phyloP scores from a whole-genome alignment of 2,888 invertebrate species.

The Pollenia griseotomentosa region DNA sequence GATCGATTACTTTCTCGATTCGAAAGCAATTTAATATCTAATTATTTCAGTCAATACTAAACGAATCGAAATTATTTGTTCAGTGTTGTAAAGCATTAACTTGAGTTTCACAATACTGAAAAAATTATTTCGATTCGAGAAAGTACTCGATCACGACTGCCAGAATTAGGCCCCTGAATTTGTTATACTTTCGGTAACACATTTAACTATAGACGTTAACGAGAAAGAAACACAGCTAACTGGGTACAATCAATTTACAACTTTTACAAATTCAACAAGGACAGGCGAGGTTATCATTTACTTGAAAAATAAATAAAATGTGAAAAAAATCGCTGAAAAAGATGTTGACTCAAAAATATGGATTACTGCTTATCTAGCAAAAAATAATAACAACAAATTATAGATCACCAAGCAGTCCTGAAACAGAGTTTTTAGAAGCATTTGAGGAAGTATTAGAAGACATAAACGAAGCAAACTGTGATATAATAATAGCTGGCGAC shows the following conservation, averaged over 20 bases:
- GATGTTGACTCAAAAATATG: neutral
- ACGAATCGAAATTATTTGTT: too few relatives aligned
- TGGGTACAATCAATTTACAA: neutral
- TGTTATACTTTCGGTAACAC: slow-evolving; percentile 1
- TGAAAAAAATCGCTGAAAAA: neutral
- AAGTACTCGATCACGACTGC: too few relatives aligned
- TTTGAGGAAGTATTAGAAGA: too few relatives aligned
- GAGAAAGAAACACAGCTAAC: neutral
- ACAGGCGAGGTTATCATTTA: neutral
- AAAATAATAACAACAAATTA: slow-evolving; percentile 4
- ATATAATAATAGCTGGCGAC: neutral
- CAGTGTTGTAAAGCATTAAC: too few relatives aligned
- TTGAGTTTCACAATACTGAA: too few relatives aligned
- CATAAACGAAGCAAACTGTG: too few relatives aligned
- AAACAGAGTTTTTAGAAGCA: neutral
- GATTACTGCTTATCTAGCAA: neutral
- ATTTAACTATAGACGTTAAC: neutral
- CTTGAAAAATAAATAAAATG: neutral
- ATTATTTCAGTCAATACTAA: too few relatives aligned
- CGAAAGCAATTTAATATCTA: too few relatives aligned
- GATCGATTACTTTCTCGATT: too few relatives aligned
- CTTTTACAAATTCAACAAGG: neutral
- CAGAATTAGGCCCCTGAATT: neutral
- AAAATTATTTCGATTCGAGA: too few relatives aligned
- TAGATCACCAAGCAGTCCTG: neutral